Evolutionary conservation across 2,113 vertebrate genomes (phyloP).

Genomic region (Chunga burmeisteri): DNA sequence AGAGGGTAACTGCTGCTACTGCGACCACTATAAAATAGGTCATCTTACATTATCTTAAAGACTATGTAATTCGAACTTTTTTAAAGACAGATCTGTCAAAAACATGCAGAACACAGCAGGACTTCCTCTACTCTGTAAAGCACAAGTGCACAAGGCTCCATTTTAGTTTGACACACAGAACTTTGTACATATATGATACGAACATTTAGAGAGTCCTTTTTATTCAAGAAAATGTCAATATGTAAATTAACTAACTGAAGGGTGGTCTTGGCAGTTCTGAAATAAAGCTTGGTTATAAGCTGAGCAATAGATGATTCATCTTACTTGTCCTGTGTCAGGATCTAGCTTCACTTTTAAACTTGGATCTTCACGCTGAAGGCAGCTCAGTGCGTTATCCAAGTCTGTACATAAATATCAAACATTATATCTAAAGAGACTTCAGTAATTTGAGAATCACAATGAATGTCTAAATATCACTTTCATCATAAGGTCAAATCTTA

Average conservation of each 20-base stretch:
- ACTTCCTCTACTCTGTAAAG: not conserved
- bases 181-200: not conserved
- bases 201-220: not conserved
- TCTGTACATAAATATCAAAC: conserved; percentile 72
- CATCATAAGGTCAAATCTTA: not conserved
- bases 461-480: not conserved
- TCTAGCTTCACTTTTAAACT: conserved; percentile 83
- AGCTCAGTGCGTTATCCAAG: conserved; percentile 88
- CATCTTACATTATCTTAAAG: not conserved
- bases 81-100: not conserved
- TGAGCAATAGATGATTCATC: not conserved
- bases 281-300: not conserved
- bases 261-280: not conserved
- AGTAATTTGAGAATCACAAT: not conserved
- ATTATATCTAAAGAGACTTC: not conserved
- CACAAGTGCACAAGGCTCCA: not conserved
- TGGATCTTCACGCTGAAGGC: conserved; percentile 96
- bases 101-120: not conserved
- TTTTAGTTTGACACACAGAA: not conserved
- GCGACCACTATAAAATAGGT: not conserved
- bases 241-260: not conserved
- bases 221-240: not conserved
- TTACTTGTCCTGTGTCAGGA: conserved; percentile 82
- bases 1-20: not conserved
- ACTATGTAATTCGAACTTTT: not conserved